Base-by-base conservation (phyloP, 2,888 invertebrate genomes). In the Automeris io region DNA sequence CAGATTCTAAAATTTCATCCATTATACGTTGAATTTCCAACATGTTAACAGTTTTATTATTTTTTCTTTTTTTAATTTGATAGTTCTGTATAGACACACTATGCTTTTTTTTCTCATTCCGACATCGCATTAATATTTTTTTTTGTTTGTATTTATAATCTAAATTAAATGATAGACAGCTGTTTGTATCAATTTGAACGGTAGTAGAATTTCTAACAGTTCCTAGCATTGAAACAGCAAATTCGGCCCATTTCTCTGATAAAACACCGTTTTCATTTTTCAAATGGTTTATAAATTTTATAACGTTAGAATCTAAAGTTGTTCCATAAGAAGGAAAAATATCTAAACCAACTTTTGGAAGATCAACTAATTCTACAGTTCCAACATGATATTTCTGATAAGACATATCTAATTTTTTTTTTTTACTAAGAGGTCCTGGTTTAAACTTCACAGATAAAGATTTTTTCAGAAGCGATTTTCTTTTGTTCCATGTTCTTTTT, bases 111-210 rank as follows among this genome's bases (percentile, higher is more conserved):
- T 18, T 35, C 5, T 35, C 38, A 33, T 36, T 29, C 53, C 71
- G 67, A 38, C 59, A 76, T 23, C 61, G 81, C 66, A 91, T 88
- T 3, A 91, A 60, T 21, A 91, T 64, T 51, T 78, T 78, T 45
- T 82, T 82, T 55, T 90, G 90, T 58, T 88, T 79, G 60, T 88
- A 88, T 44, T 82, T 72, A 55, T 91, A 92, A 13, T 81, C 78
- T 46, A 92, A 70, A 37, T 87, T 75, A 66, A 92, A 91, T 26
- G 80, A 80, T 33, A 89, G 81, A 12, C 71, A 68, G 43, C 68
- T 48, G 19, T 65, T 51, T 42, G 45, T 49, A 39, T 59, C 60
- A 22, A 59, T 51, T 42, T 73, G 68, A 39, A 53, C 39, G 19
- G 52, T 38, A 11, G 46, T 51, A 5, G 59, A 55, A 29, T 66